Evolutionary conservation across 2,888 invertebrate genomes (phyloP).

Genomic region (Pyralis farinalis): DNA sequence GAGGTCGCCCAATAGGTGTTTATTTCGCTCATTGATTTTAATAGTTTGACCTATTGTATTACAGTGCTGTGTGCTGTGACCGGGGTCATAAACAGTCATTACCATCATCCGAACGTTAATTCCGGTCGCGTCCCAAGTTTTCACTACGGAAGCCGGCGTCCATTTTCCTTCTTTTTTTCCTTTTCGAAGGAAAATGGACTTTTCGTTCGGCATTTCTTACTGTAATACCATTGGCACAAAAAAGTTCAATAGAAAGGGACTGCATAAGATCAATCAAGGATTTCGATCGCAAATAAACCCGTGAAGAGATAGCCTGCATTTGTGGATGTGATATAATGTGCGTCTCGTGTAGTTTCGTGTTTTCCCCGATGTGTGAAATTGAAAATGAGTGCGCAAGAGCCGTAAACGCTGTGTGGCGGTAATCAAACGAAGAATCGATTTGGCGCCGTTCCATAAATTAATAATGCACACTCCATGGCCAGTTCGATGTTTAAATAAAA

Average conservation of each 20-base stretch:
- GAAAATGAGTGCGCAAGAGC: constrained; percentile 6
- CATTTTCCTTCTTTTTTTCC: too few relatives aligned
- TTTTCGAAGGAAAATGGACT: too few relatives aligned
- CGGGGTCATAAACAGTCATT: background rate
- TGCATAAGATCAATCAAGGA: background rate
- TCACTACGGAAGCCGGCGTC: too few relatives aligned
- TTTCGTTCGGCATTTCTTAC: too few relatives aligned
- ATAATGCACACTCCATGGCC: constrained; percentile 7
- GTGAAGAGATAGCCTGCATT: constrained; percentile 1
- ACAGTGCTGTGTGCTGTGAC: constrained; percentile 6
- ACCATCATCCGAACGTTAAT: too few relatives aligned
- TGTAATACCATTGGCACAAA: too few relatives aligned
- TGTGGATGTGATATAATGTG: background rate
- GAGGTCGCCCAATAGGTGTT: constrained; percentile 34
- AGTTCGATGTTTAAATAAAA: background rate
- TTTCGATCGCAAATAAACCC: background rate
- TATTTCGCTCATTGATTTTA: constrained; percentile 32
- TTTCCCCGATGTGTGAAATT: constrained; percentile 1
- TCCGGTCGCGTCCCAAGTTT: too few relatives aligned
- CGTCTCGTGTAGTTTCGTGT: background rate
- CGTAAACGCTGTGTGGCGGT: constrained; percentile 7
- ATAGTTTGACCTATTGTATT: constrained; percentile 30
- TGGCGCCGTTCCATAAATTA: constrained; percentile 24
- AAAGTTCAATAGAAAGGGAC: background rate
- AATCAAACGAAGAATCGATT: constrained; percentile 19